Percentiles rank a stretch among this genome's conserved stretches.
Evolutionary conservation across 1,140 invertebrate genomes (phyloP).

Genomic region (Calephelis nemesis): DNA sequence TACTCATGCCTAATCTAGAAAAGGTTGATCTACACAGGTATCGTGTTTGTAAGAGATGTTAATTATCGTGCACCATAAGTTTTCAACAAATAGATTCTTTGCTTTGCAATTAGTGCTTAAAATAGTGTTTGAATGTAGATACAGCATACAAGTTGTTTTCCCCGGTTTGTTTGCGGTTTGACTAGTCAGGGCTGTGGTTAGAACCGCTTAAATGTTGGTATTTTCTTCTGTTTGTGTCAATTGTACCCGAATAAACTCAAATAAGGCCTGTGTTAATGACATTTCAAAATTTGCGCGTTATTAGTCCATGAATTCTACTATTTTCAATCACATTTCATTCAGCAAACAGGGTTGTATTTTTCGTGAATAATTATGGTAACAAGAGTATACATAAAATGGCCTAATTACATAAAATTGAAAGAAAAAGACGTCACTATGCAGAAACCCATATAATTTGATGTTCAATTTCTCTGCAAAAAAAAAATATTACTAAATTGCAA

Average conservation of each 20-base stretch:
- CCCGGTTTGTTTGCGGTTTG: constrained; percentile 4
- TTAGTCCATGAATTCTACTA: no score
- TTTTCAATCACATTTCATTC: no score
- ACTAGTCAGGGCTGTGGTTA: constrained; percentile 5
- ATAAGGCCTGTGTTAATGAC: neutral
- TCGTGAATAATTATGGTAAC: no score
- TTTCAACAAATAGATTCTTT: neutral
- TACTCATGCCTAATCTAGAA: neutral
- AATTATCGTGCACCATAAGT: neutral
- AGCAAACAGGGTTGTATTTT: no score
- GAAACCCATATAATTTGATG: no score
- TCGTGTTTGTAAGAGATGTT: neutral
- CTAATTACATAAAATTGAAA: no score
- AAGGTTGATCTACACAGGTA: neutral
- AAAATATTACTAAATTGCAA: no score
- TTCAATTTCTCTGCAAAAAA: no score
- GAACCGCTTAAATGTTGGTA: constrained; percentile 1
- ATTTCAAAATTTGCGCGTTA: no score
- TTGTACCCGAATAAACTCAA: neutral
- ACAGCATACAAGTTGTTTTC: neutral
- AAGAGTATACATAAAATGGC: no score
- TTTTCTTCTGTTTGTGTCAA: neutral
- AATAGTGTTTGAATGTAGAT: neutral
- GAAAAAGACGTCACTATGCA: no score
- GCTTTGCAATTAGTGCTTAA: neutral